phyloP scores from a whole-genome alignment of 2,797 vertebrate genomes.

The Staurois parvus region DNA sequence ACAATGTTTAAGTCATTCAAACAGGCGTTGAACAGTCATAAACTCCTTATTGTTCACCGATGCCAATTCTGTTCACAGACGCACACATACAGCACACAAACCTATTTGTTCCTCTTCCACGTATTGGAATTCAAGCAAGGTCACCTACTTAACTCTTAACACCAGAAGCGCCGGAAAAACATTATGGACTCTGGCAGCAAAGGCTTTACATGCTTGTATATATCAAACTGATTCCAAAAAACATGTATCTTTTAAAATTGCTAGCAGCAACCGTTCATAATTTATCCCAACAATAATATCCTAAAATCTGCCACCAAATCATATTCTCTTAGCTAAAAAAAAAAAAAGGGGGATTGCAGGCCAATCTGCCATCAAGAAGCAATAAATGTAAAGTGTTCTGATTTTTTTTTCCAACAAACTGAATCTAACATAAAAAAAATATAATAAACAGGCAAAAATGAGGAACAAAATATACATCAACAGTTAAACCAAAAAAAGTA shows the following conservation, averaged over 20 bases:
- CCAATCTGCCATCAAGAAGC: not conserved
- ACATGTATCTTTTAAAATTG: not conserved
- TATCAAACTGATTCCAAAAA: not conserved
- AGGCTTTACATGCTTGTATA: conserved; percentile 4
- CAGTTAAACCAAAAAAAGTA: not conserved
- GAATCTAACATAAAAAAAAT: not conserved
- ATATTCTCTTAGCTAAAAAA: not conserved
- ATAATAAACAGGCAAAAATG: not conserved
- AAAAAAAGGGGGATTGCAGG: not conserved
- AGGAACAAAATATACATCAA: conserved; percentile 6
- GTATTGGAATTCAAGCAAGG: conserved; percentile 19
- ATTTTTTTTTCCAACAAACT: not conserved
- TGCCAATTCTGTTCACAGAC: conserved; percentile 38
- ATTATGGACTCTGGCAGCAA: conserved; percentile 33
- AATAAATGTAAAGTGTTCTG: not conserved
- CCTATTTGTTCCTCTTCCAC: conserved; percentile 55
- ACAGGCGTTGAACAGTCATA: conserved; percentile 47
- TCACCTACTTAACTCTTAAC: conserved; percentile 28
- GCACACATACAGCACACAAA: conserved; percentile 29
- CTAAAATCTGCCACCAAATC: conserved; percentile 3
- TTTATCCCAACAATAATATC: conserved; percentile 6
- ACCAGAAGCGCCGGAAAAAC: conserved; percentile 13
- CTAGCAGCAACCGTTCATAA: conserved; percentile 18
- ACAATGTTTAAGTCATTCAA: conserved; percentile 56
- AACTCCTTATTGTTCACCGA: conserved; percentile 53